Base-by-base conservation (phyloP, 2,113 vertebrate species). In the Quiscalus mexicanus region DNA sequence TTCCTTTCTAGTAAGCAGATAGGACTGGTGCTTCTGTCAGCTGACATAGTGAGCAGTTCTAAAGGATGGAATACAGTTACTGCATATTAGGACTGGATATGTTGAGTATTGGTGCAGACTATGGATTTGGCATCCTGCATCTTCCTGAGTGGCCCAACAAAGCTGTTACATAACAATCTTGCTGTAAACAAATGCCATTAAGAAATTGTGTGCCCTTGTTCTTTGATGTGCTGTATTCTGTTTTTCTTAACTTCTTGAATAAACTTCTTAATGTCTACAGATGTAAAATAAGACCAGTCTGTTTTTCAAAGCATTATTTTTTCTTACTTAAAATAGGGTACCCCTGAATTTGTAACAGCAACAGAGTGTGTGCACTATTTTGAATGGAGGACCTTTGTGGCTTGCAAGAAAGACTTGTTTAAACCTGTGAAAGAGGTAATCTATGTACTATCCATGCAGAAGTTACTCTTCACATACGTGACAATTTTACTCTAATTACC, bases 321-420 rank as follows among this genome's bases (percentile, higher is more conserved):
- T 65, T 45, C 55, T n/a, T 39, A 20, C 76, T 67, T 81, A 47
- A 62, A 93, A 92, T 95, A 99, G 99, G 99, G 99, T 50, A 98
- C 98, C 8, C 99, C 99, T 47, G 99, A 99, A 96, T 99, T 99
- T 89, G 98, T 99, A 6, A 98, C 98, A 2, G 82, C 98, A 64
- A 98, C 98, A 10, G 98, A 98, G 62, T 99, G 99, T 69, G 98
- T 99, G 53, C 98, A 99, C 94, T 99, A 99, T 97, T 99, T 99
- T 71, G 99, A 99, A 91, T 99, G 99, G 99, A 99, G 98, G 94
- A 99, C 99, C 5, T 98, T 98, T 42, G 53, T 97, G 28, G 99
- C 98, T 88, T 99, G 99, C 98, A 99, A 97, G 91, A 99, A 97
- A 37, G 97, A 98, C 41, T 98, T 87, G 79, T 99, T 99, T 97